phyloP scores from a whole-genome alignment of 2,113 vertebrate genomes.

The Ceyx cyanopectus region DNA sequence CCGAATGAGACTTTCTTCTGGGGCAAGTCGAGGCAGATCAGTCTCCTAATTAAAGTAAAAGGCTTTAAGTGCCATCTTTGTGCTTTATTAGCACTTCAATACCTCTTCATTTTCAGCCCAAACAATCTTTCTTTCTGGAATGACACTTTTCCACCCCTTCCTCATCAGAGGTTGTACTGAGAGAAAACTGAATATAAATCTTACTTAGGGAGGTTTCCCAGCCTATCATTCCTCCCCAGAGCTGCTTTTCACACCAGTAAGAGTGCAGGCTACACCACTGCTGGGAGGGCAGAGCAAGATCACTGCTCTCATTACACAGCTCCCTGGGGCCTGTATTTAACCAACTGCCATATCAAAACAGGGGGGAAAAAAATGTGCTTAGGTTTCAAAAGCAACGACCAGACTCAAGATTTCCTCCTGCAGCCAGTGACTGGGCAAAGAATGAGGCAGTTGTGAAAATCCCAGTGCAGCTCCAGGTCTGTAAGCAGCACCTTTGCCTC shows the following conservation, averaged over 20 bases:
- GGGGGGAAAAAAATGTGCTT: background rate
- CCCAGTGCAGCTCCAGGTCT: background rate
- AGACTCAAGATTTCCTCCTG: slow-evolving; percentile 22
- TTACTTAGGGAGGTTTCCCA: slow-evolving; percentile 9
- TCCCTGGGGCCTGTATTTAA: slow-evolving; percentile 23
- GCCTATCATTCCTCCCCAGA: background rate
- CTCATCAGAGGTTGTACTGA: background rate
- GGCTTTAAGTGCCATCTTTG: slow-evolving; percentile 41
- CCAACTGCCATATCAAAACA: background rate
- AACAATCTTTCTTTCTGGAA: slow-evolving; percentile 35
- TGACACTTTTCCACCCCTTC: slow-evolving; percentile 15
- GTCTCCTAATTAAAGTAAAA: slow-evolving; percentile 82
- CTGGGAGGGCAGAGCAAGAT: background rate
- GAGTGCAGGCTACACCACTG: background rate
- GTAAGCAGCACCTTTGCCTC: background rate
- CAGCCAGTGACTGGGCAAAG: background rate
- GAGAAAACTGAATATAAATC: slow-evolving; percentile 19
- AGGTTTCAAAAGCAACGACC: slow-evolving; percentile 27
- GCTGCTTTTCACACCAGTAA: background rate
- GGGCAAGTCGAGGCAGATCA: slow-evolving; percentile 73
- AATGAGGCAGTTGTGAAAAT: slow-evolving; percentile 35
- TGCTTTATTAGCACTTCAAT: slow-evolving; percentile 51
- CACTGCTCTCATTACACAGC: background rate
- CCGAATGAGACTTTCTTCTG: slow-evolving; percentile 83
- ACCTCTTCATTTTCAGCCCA: slow-evolving; percentile 10